Evolutionary conservation across 2,888 invertebrate genomes (phyloP).

Genomic region (Volucella bombylans): DNA sequence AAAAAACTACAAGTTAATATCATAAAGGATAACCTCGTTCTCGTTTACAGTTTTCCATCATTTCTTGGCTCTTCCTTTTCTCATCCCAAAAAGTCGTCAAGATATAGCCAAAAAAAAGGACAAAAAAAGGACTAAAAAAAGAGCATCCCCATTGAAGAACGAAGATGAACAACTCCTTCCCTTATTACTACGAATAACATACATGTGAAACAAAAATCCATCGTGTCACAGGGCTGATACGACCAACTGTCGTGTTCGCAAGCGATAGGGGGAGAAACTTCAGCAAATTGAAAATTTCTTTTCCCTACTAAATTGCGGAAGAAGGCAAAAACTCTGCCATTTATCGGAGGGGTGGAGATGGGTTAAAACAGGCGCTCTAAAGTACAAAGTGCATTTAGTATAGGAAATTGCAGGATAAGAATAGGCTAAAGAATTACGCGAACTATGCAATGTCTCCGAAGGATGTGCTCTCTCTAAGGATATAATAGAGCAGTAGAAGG

Average conservation of each 20-base stretch:
- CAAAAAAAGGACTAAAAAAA: constrained; percentile 10
- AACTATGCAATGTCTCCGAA: constrained; percentile 53
- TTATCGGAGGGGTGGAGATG: no score
- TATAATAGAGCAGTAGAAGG: constrained; percentile 23
- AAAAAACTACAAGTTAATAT: no score
- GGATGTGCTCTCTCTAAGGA: constrained; percentile 36
- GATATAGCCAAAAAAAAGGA: not conserved
- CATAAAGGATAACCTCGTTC: no score
- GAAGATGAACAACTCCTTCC: constrained; percentile 64
- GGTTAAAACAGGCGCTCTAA: not conserved
- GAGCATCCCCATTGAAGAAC: constrained; percentile 10
- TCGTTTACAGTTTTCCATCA: not conserved
- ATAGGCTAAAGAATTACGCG: constrained; percentile 54
- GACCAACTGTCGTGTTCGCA: not conserved
- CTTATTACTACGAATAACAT: constrained; percentile 46
- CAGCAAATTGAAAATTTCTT: constrained; percentile 61
- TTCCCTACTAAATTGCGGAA: constrained; percentile 53
- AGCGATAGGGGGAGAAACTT: constrained; percentile 6
- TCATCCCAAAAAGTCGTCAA: not conserved
- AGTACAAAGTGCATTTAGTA: constrained; percentile 59
- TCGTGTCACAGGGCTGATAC: constrained; percentile 31
- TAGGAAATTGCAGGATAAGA: constrained; percentile 47
- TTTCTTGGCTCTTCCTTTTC: no score
- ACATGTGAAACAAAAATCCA: constrained; percentile 67
- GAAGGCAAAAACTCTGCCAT: not conserved